Evolutionary conservation across 2,888 invertebrate species (phyloP).

Genomic region (Trissolcus brochymenae): DNA sequence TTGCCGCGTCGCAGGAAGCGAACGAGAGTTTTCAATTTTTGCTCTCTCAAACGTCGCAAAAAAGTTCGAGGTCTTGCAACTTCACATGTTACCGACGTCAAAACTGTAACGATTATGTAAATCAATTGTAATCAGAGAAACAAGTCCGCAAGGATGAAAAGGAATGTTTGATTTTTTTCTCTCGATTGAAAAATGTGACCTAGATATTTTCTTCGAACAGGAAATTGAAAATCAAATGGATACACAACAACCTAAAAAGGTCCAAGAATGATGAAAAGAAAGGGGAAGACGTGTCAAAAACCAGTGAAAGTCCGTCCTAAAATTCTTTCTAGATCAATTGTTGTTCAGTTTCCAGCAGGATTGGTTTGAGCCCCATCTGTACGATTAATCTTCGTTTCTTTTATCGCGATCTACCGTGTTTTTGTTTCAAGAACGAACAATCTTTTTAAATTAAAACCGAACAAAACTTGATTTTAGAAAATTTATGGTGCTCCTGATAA

Average conservation of each 20-base stretch:
- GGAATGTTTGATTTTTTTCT: conserved; percentile 15
- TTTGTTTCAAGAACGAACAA: too few relatives aligned
- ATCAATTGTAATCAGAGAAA: conserved; percentile 23
- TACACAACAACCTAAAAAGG: neutral
- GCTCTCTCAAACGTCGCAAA: conserved; percentile 1
- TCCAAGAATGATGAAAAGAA: conserved; percentile 29
- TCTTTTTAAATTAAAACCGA: too few relatives aligned
- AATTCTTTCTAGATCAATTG: conserved; percentile 30
- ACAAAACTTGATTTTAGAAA: too few relatives aligned
- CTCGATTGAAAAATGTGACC: conserved; percentile 23
- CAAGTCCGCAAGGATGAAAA: conserved; percentile 19
- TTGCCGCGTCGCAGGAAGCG: conserved; percentile 32
- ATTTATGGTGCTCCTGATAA: too few relatives aligned
- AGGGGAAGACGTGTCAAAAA: conserved; percentile 35
- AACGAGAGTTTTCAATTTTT: conserved; percentile 32
- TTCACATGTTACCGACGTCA: conserved; percentile 15
- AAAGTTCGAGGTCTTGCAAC: conserved; percentile 7
- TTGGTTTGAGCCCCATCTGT: neutral
- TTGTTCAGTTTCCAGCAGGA: conserved; percentile 7
- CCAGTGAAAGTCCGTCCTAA: conserved; percentile 31
- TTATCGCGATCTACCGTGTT: too few relatives aligned
- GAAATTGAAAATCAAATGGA: too few relatives aligned
- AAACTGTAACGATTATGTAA: conserved; percentile 32
- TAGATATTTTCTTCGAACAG: conserved; percentile 5
- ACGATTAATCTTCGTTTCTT: conserved; percentile 19